Conservation (phyloP, 2,113 vertebrate genomes). For the Gopherus flavomarginatus region DNA sequence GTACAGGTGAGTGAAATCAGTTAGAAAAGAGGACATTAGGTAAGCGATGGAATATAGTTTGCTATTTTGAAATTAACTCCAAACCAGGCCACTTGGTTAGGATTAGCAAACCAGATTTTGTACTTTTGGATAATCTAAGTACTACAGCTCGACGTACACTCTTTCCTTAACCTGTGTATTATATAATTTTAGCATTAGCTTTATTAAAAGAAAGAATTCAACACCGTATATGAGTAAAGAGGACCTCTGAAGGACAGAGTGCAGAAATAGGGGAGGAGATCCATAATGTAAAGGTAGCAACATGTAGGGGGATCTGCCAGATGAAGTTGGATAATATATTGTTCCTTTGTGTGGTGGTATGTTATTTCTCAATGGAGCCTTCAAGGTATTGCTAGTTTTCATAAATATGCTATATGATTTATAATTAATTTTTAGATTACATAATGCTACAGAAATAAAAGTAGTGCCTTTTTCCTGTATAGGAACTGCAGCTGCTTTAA, state of each 20-base stretch:
- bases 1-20: not conserved
- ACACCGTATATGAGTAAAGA: not conserved
- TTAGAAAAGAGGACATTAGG: not conserved
- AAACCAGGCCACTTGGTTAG: not conserved
- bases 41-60: not conserved
- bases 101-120: not conserved
- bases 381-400: conserved; percentile 38
- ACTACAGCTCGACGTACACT: not conserved
- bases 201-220: not conserved
- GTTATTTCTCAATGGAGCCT: conserved; percentile 35
- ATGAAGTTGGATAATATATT: conserved; percentile 7
- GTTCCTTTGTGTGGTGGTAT: conserved; percentile 12
- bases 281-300: not conserved
- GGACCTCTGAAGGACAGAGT: not conserved
- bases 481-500: not conserved
- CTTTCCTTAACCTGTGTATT: not conserved
- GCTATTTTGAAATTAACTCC: not conserved
- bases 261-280: not conserved
- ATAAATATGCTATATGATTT: conserved; percentile 19
- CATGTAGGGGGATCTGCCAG: not conserved
- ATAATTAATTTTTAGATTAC: not conserved
- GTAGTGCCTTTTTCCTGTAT: not conserved
- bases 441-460: conserved; percentile 2
- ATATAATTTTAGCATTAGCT: not conserved
- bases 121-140: not conserved